Base-by-base conservation (phyloP, 2,113 vertebrate species). In the Leptosomus discolor region DNA sequence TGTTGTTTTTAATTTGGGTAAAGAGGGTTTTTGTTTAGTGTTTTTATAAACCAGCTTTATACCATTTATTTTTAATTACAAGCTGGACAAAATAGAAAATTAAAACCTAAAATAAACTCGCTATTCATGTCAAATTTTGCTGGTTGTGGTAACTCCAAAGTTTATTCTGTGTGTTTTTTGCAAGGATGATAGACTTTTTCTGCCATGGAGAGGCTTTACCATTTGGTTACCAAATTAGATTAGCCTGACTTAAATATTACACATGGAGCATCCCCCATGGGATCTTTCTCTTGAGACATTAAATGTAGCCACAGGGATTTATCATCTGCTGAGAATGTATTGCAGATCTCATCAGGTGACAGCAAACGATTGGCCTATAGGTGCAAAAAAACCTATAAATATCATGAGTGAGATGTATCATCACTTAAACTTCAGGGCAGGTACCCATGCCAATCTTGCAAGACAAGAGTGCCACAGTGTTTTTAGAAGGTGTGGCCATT, bases 41-140 rank as follows among this genome's bases (percentile, higher is more conserved):
- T 92, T 96, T 96, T 94, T 87, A 87, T 90, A 96, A 96, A 96
- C 18, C 77, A 71, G 56, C 60, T 91, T 88, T 75, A 64, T 73
- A 37, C 85, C 39, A 51, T 92, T 91, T 89, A 80, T 87, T 94
- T 83, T 92, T 92, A 91, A 91, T 87, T 90, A 67, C 69, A 14
- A 76, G 74, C 91, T 88, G 95, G 80, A 88, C 73, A 85, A 87
- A 95, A 92, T 29, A 94, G 90, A 97, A 91, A 94, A 96, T 85
- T 70, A 89, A 96, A 92, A 86, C 4, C 8, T 81, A 85, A 90
- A 91, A 96, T 89, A 97, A 94, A 82, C 60, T 93, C 81, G 27
- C 74, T 48, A 32, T 96, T 91, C 53, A 91, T 61, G 26, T 81
- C 65, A 85, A 53, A 23, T 71, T 94, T 87, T 82, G 73, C 65